Conservation (phyloP, 2,113 vertebrate genomes). For the Megalops atlanticus region DNA sequence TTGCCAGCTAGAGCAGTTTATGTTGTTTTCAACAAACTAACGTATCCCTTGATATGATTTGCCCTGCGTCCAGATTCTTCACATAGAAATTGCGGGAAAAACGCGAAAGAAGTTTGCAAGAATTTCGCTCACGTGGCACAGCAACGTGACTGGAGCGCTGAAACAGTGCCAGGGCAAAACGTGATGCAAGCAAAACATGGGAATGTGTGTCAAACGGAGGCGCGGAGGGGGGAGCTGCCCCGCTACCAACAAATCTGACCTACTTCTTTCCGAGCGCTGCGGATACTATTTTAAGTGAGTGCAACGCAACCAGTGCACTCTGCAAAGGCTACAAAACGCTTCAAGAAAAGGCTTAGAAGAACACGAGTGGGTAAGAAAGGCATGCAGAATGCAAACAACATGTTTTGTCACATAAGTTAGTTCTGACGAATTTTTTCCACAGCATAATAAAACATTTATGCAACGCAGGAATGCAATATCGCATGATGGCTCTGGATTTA, state of each 20-base stretch:
- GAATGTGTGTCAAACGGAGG: slow-evolving; percentile 68
- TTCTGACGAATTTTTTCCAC: background rate
- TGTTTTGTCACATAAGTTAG: background rate
- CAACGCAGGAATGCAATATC: background rate
- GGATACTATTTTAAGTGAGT: slow-evolving; percentile 7
- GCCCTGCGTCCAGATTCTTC: background rate
- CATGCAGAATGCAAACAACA: background rate
- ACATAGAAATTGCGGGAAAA: slow-evolving; percentile 27
- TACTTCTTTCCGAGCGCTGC: slow-evolving; percentile 42
- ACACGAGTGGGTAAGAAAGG: slow-evolving; percentile 29
- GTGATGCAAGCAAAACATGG: slow-evolving; percentile 56
- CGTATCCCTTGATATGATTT: background rate
- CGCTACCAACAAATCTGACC: slow-evolving; percentile 62
- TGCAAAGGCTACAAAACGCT: background rate
- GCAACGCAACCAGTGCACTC: slow-evolving; percentile 5
- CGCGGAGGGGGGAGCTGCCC: slow-evolving; percentile 48
- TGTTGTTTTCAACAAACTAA: background rate
- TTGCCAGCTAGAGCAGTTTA: too few relatives aligned
- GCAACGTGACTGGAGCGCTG: slow-evolving; percentile 63
- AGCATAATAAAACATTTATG: background rate
- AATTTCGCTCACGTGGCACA: slow-evolving; percentile 59
- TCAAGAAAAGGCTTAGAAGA: background rate
- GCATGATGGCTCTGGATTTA: background rate
- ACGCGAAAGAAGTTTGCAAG: background rate
- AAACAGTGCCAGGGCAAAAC: slow-evolving; percentile 47